Conservation (phyloP, 2,113 vertebrate genomes). For the Malurus melanocephalus region DNA sequence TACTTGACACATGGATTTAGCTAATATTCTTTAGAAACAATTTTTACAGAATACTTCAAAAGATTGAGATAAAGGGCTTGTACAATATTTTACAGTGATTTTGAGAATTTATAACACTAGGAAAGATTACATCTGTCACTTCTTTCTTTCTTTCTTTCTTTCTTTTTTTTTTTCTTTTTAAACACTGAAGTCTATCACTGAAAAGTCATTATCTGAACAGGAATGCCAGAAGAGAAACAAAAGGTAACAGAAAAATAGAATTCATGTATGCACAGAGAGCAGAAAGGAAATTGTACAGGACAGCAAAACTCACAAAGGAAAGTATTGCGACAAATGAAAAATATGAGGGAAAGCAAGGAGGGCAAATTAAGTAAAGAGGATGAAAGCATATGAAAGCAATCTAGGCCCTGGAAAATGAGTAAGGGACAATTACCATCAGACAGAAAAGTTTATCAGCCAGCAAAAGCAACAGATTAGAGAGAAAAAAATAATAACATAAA, state of each 20-base stretch:
- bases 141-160: neutral
- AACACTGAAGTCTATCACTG: neutral
- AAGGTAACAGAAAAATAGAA: neutral
- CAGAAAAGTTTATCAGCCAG: neutral
- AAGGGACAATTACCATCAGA: neutral
- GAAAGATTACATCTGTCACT: neutral
- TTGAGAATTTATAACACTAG: neutral
- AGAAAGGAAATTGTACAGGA: neutral
- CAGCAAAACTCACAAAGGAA: neutral
- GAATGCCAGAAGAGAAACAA: neutral
- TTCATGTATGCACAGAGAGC: neutral
- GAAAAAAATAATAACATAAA: neutral
- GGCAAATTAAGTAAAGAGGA: neutral
- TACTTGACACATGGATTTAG: neutral
- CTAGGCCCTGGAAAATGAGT: neutral
- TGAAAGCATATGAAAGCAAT: neutral
- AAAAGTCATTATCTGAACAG: neutral
- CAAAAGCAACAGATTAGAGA: neutral
- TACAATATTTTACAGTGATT: neutral
- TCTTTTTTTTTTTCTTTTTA: neutral
- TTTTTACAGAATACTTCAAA: slow-evolving; percentile 2
- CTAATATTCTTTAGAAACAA: neutral
- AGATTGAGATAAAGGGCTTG: neutral
- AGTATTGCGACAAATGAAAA: neutral
- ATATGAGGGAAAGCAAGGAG: neutral